Conservation (phyloP, 1,140 invertebrate species). For the Drosophila albomicans region DNA sequence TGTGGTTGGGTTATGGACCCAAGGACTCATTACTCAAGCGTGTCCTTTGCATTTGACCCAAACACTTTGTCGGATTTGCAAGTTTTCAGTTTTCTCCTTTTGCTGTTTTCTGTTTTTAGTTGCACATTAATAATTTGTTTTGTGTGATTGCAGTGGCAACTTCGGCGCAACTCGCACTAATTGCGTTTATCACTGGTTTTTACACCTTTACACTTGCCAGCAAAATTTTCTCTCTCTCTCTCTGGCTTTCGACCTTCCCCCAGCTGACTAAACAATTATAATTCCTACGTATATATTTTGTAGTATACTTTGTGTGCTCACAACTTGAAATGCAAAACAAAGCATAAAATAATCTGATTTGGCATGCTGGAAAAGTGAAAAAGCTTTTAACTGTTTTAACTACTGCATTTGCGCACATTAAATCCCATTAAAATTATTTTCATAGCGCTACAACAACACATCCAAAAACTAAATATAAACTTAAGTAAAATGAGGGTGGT, state of each 20-base stretch:
- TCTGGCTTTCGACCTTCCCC: too few relatives aligned
- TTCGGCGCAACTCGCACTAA: conserved; percentile 28
- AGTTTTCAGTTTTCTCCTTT: conserved; percentile 16
- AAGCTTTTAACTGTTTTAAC: conserved; percentile 79
- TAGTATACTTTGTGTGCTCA: conserved; percentile 25
- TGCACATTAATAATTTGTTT: conserved; percentile 48
- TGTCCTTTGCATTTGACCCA: conserved; percentile 27
- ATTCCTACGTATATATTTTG: not conserved
- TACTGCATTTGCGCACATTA: conserved; percentile 78
- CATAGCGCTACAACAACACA: conserved; percentile 47
- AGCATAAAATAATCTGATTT: conserved; percentile 79
- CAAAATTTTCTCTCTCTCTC: conserved; percentile 3
- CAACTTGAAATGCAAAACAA: conserved; percentile 71
- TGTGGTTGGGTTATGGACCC: conserved; percentile 59
- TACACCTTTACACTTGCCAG: conserved; percentile 21
- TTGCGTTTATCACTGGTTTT: conserved; percentile 45
- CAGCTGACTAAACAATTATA: conserved; percentile 51
- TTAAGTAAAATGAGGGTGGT: conserved; percentile 4
- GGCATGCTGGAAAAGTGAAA: conserved; percentile 51
- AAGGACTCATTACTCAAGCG: conserved; percentile 45
- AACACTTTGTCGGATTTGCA: conserved; percentile 47
- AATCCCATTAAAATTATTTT: conserved; percentile 82
- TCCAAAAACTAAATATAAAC: conserved; percentile 42
- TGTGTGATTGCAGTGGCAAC: conserved; percentile 32
- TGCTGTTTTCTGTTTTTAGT: not conserved